A percentile compares a stretch with the other conserved stretches of the same genome.
phyloP scores from a whole-genome alignment of 2,113 vertebrate genomes.

The Calonectris borealis region DNA sequence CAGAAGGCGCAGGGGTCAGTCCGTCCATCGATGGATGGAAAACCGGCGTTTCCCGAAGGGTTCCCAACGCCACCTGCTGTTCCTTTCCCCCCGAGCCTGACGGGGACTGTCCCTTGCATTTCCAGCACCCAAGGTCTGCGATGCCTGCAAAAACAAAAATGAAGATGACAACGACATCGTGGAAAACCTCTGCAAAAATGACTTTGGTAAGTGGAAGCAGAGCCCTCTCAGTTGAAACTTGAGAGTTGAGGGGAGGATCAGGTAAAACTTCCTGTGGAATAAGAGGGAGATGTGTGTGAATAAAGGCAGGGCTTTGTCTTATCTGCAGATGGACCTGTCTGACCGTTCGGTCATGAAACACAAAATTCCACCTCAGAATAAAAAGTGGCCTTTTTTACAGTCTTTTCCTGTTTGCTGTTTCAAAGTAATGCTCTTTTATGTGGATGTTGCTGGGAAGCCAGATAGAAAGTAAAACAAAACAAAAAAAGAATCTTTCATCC shows the following conservation, averaged over 20 bases:
- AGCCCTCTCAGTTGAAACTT: not conserved
- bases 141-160: conserved; percentile 91
- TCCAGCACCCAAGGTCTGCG: conserved; percentile 92
- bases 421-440: not conserved
- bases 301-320: not conserved
- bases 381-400: not conserved
- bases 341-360: not conserved
- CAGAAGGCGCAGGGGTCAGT: not conserved
- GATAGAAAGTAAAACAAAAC: not conserved
- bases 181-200: conserved; percentile 96
- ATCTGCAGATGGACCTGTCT: not conserved
- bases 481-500: not conserved
- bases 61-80: conserved; percentile 68
- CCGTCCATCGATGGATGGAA: not conserved
- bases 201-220: conserved; percentile 89
- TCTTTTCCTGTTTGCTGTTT: not conserved
- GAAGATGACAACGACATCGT: conserved; percentile 97
- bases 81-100: conserved; percentile 33
- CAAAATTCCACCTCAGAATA: not conserved
- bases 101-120: conserved; percentile 35
- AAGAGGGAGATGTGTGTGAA: not conserved
- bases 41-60: not conserved
- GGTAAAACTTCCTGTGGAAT: not conserved
- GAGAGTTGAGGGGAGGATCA: not conserved
- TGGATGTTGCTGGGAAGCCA: not conserved